Conservation (phyloP, 2,797 vertebrate genomes). For the Martes flavigula region DNA sequence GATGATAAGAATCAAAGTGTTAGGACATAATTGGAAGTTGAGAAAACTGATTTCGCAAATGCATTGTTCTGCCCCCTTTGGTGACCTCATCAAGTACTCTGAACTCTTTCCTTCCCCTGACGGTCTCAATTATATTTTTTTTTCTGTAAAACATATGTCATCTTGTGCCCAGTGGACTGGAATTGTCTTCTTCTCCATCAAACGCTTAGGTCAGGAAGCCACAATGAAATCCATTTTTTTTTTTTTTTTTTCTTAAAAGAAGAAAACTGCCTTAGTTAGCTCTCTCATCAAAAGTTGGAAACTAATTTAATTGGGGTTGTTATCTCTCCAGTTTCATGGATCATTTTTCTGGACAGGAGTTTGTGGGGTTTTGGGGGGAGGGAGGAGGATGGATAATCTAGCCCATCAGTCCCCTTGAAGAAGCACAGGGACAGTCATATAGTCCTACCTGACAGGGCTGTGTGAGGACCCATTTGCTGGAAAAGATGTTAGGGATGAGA, state of each 20-base stretch:
- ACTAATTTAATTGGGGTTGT: not conserved
- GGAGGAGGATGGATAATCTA: not conserved
- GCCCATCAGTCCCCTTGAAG: not conserved
- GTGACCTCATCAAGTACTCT: slow-evolving; percentile 18
- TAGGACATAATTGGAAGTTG: slow-evolving; percentile 3
- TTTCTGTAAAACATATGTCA: not conserved
- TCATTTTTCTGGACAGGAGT: not conserved
- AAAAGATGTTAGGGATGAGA: not conserved
- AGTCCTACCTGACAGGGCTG: not conserved
- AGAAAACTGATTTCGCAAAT: slow-evolving; percentile 41
- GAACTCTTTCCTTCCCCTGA: not conserved
- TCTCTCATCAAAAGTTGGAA: not conserved
- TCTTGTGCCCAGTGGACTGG: not conserved
- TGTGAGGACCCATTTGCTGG: not conserved
- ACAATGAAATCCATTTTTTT: not conserved
- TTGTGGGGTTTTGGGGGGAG: not conserved
- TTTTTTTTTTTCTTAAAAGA: not conserved
- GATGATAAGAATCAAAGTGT: not conserved
- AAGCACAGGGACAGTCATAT: not conserved
- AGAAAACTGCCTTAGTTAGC: not conserved
- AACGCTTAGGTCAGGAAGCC: not conserved
- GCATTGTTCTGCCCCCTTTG: not conserved
- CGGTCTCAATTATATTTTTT: not conserved
- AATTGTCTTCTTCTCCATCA: not conserved
- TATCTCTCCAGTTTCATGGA: not conserved